phyloP scores from a whole-genome alignment of 2,113 vertebrate genomes.

The Addax nasomaculatus region DNA sequence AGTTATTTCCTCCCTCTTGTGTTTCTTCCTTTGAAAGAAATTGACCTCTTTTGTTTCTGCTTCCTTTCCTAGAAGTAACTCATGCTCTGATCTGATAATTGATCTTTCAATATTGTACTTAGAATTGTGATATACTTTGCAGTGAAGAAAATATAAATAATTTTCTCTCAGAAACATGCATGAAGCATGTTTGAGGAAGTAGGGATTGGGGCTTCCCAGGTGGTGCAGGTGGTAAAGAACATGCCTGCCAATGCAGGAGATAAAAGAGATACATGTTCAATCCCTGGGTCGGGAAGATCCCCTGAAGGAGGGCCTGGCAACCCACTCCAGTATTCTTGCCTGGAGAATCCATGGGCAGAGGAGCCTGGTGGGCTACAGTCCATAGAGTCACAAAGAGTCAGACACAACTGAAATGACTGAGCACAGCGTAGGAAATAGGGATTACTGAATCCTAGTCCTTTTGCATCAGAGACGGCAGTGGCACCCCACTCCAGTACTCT shows the following conservation, averaged over 20 bases:
- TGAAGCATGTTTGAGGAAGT: background rate
- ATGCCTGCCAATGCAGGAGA: background rate
- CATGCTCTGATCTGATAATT: slow-evolving; percentile 6
- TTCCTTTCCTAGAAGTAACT: slow-evolving; percentile 35
- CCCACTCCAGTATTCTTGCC: background rate
- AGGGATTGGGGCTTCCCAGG: background rate
- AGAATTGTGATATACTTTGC: slow-evolving; percentile 40
- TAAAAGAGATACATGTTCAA: background rate
- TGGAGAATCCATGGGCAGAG: background rate
- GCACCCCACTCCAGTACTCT: background rate
- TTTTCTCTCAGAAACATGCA: background rate
- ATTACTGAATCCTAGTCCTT: background rate
- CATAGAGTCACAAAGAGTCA: background rate
- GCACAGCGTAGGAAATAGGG: background rate
- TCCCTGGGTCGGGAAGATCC: background rate
- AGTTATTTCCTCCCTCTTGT: slow-evolving; percentile 15
- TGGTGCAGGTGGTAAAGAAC: background rate
- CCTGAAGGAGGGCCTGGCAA: background rate
- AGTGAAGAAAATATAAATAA: slow-evolving; percentile 14
- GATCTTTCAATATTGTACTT: background rate
- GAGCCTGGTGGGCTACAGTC: background rate
- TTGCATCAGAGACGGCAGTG: background rate
- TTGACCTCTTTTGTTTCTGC: slow-evolving; percentile 46
- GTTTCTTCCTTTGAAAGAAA: slow-evolving; percentile 27
- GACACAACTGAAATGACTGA: background rate